A percentile compares a stretch with the other conserved stretches of the same genome.
Evolutionary conservation across 2,888 invertebrate species (phyloP).

Genomic region (Drosophila atripex): DNA sequence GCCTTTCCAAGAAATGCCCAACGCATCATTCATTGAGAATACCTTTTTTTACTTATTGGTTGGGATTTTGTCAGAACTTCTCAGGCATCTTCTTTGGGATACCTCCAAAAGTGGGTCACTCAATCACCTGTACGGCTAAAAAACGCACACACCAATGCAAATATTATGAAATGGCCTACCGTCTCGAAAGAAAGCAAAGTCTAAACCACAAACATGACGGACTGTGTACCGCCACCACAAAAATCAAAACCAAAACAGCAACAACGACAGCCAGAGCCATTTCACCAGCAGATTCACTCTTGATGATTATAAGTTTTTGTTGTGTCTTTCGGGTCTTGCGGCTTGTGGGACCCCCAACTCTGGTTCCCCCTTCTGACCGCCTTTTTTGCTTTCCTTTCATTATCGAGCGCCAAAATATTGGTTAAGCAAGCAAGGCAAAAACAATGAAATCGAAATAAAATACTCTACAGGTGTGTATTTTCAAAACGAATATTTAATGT

Average conservation of each 20-base stretch:
- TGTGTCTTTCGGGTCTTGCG: slow-evolving; percentile 58
- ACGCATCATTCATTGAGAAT: slow-evolving; percentile 58
- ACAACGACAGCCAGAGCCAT: slow-evolving; percentile 44
- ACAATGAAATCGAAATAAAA: slow-evolving; percentile 75
- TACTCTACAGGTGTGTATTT: neutral
- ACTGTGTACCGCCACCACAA: slow-evolving; percentile 18
- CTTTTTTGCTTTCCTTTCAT: slow-evolving; percentile 78
- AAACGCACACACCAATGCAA: slow-evolving; percentile 53
- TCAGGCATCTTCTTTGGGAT: slow-evolving; percentile 54
- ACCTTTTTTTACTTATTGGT: slow-evolving; percentile 44
- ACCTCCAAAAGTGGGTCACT: slow-evolving; percentile 63
- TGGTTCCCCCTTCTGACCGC: slow-evolving; percentile 15
- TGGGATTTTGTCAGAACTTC: slow-evolving; percentile 52
- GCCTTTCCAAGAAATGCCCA: slow-evolving; percentile 60
- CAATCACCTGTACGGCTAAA: slow-evolving; percentile 63
- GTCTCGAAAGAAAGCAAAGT: slow-evolving; percentile 60
- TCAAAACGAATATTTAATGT: neutral
- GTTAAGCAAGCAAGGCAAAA: slow-evolving; percentile 69
- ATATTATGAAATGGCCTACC: slow-evolving; percentile 72
- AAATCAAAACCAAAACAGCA: slow-evolving; percentile 36
- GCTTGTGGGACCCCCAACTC: slow-evolving; percentile 31
- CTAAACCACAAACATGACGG: slow-evolving; percentile 49
- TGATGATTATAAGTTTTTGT: slow-evolving; percentile 75
- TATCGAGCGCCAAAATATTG: slow-evolving; percentile 79
- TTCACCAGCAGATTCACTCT: slow-evolving; percentile 76